Conservation (phyloP, 2,113 vertebrate species). For the Anoura caudifer region DNA sequence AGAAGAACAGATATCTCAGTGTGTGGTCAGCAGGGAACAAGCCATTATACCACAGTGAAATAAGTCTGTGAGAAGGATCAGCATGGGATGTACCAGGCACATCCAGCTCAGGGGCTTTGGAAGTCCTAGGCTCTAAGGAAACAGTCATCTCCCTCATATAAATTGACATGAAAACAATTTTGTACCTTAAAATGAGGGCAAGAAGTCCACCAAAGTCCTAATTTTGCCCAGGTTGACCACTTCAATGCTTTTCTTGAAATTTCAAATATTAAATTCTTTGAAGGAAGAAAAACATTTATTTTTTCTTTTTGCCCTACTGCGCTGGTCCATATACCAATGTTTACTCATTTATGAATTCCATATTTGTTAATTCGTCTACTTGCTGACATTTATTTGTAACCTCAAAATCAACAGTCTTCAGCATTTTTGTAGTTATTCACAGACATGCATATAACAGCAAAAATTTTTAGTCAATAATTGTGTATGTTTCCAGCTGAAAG, state of each 20-base stretch:
- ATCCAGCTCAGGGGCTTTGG: neutral
- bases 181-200: neutral
- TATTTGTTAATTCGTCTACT: neutral
- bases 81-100: neutral
- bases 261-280: neutral
- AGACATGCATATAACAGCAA: neutral
- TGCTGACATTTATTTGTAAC: neutral
- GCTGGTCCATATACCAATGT: neutral
- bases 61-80: neutral
- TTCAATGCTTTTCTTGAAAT: neutral
- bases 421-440: neutral
- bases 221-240: neutral
- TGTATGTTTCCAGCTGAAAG: neutral
- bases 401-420: neutral
- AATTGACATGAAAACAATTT: neutral
- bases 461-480: neutral
- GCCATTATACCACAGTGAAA: neutral
- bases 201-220: neutral
- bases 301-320: neutral
- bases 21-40: neutral
- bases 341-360: neutral
- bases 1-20: neutral
- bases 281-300: neutral
- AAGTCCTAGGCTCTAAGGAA: neutral
- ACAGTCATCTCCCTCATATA: neutral